These are phyloP conservation scores for Tapirus terrestris DNA, from an alignment of 2,113 vertebrate genomes.

Conservation along the genomic window DNA sequence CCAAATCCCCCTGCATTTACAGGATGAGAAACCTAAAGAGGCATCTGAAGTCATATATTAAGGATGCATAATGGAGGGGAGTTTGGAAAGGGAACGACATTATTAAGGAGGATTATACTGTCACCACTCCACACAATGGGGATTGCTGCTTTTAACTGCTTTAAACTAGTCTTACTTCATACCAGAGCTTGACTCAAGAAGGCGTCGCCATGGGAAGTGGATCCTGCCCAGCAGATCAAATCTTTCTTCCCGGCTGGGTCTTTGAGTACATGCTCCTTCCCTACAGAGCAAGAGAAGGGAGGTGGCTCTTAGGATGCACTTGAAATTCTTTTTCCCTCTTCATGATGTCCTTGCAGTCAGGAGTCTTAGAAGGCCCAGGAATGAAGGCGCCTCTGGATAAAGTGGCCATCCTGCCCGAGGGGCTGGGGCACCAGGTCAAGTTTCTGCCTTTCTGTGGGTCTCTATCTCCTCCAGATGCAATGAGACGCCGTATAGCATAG, in stretches of 20 bases:
- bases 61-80: conserved; percentile 80
- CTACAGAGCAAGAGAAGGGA: conserved; percentile 70
- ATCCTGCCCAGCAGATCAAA: conserved; percentile 83
- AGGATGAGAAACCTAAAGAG: conserved; percentile 72
- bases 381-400: conserved; percentile 51
- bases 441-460: neutral
- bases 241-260: conserved; percentile 79
- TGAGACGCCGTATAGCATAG: neutral
- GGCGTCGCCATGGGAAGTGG: conserved; percentile 86
- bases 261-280: conserved; percentile 80
- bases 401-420: neutral
- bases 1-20: conserved; percentile 78
- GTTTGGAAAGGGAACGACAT: conserved; percentile 77
- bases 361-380: conserved; percentile 72
- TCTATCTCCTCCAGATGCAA: conserved; percentile 19
- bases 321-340: conserved; percentile 77
- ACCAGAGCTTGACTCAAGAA: conserved; percentile 85
- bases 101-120: conserved; percentile 87
- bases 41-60: conserved; percentile 78
- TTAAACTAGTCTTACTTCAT: conserved; percentile 87
- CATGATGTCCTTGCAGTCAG: conserved; percentile 79
- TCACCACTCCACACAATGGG: conserved; percentile 84
- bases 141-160: conserved; percentile 84
- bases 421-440: neutral
- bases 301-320: conserved; percentile 74